Base-by-base conservation (phyloP, 1,140 invertebrate species). In the Leptinotarsa defecta region DNA sequence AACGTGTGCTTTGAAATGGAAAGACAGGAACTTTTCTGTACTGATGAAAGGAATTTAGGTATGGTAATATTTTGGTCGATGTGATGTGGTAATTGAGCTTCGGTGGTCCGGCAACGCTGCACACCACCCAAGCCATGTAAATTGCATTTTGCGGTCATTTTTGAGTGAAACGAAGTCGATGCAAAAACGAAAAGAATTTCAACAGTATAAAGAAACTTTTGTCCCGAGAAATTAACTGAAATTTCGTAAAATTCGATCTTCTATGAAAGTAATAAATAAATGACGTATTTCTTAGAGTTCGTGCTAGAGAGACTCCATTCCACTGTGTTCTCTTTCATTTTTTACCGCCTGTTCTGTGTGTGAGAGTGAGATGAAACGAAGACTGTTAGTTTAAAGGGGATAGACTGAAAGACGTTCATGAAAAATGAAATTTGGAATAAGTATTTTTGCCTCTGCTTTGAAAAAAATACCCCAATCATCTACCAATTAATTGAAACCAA, bases 321-420 rank as follows among this genome's bases (percentile, higher is more conserved):
- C 43, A 73, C 43, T 34, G 69, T 78, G 70, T 77, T 80, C 68
- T 73, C 71, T 75, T 80, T 79, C 76, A 75, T 80, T 80, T 75
- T 76, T 74, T 61, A 61, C n/a, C 63, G 27, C 57, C 43, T 11
- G 17, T 13, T 15, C n/a, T 63, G 43, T 52, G 77, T 17, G 79
- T 72, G 22, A 43, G 77, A 81, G 76, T 68, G 79, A 81, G 81
- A 82, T 48, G 71, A 63, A 34, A 19, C 43, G 49, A 75, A 61
- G 76, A 80, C 79, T 80, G 78, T 82, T 82, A 79, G 80, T 77
- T 82, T 82, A 82, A 82, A 82, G 81, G 74, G 75, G 81, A 82
- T 82, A 79, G 57, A 73, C 68, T 73, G 24, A 57, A 76, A 79
- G 13, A 22, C 65, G 43, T 69, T 19, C 20, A 62, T 22, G 71